Evolutionary conservation across 1,140 invertebrate species (phyloP).

Genomic region (Meloidogyne hapla): DNA sequence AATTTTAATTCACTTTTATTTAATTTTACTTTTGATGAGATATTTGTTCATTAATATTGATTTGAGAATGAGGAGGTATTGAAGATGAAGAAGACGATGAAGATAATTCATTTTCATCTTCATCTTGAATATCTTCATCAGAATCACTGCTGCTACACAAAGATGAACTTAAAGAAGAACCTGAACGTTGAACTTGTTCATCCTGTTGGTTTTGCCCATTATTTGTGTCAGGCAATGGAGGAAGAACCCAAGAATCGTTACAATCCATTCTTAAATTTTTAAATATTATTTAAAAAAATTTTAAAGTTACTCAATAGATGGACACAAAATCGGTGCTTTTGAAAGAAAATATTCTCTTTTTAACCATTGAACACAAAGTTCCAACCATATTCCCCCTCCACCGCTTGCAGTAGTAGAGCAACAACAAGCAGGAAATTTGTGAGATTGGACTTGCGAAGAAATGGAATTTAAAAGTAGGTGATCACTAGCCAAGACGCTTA

Average conservation of each 20-base stretch:
- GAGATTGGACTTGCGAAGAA: background rate
- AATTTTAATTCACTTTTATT: too few species aligned
- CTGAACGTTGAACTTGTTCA: background rate
- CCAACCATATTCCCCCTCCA: slow-evolving; percentile 16
- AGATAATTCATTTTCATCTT: background rate
- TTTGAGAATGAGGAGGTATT: too few species aligned
- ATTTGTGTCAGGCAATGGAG: background rate
- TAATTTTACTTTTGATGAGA: too few species aligned
- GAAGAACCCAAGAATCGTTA: slow-evolving; percentile 4
- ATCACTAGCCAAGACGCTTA: background rate
- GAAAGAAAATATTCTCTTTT: slow-evolving; percentile 25
- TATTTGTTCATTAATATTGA: too few species aligned
- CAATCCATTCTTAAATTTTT: background rate
- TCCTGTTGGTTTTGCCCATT: background rate
- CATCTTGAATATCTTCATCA: background rate
- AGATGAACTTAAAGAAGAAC: too few species aligned
- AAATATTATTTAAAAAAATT: background rate
- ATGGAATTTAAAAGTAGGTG: background rate
- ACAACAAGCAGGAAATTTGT: slow-evolving; percentile 19
- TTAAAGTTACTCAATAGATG: background rate
- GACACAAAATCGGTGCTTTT: slow-evolving; percentile 20
- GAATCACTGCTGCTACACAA: too few species aligned
- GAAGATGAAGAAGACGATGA: too few species aligned
- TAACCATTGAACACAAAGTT: slow-evolving; percentile 28
- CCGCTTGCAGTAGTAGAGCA: slow-evolving; percentile 7